Conservation (phyloP, 2,888 invertebrate species). For the Ctena decussata region DNA sequence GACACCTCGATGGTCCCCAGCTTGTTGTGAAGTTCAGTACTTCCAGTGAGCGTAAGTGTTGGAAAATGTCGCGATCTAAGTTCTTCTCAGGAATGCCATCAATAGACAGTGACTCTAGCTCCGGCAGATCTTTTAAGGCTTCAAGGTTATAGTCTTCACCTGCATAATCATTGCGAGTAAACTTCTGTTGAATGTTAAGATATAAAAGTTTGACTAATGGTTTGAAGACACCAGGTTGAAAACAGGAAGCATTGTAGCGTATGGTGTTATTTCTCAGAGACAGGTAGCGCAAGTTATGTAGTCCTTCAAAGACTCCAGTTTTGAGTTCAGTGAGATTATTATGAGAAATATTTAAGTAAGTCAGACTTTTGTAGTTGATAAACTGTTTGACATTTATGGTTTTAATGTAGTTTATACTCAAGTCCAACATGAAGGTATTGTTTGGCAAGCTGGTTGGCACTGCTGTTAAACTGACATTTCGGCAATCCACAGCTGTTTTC, state of each 20-base stretch:
- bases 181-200: not conserved
- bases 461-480: not conserved
- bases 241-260: not conserved
- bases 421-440: not conserved
- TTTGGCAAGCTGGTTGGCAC: not conserved
- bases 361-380: not conserved
- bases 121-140: not conserved
- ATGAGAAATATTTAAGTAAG: not conserved
- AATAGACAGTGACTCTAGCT: not conserved
- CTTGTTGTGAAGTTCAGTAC: not conserved
- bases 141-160: not conserved
- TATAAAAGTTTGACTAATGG: not conserved
- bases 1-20: not conserved
- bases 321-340: not conserved
- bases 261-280: not conserved
- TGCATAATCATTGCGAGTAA: not conserved
- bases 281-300: not conserved
- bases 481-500: not conserved
- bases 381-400: not conserved
- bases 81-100: not conserved
- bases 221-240: not conserved
- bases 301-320: not conserved
- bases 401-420: not conserved
- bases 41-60: not conserved
- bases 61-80: not conserved